These are phyloP conservation scores for Globicephala melas DNA, from an alignment of 2,113 vertebrate genomes.

Conservation along the genomic window DNA sequence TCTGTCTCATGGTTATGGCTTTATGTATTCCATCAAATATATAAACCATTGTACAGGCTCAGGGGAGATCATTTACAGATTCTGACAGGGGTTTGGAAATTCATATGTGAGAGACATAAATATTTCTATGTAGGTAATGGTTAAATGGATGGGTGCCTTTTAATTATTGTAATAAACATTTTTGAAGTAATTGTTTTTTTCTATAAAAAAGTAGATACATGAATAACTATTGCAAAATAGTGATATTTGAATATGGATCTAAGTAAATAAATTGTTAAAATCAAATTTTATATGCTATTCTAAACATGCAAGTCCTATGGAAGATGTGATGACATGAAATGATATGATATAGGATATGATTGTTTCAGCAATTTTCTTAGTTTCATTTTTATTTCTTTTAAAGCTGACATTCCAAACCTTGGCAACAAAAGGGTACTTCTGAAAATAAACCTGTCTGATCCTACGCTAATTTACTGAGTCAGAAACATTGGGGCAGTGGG, in stretches of 20 bases:
- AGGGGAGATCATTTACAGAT: not conserved
- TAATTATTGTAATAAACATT: conserved; percentile 53
- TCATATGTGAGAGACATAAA: not conserved
- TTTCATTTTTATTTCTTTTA: not conserved
- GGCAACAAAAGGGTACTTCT: not conserved
- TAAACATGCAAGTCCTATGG: not conserved
- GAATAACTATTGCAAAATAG: not conserved
- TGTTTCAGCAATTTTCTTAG: too few species aligned
- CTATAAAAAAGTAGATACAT: not conserved
- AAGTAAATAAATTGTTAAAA: not conserved
- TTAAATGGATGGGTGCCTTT: conserved; percentile 1
- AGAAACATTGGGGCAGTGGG: rapidly evolving
- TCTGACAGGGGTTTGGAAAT: not conserved
- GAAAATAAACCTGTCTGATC: not conserved
- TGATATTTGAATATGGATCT: not conserved
- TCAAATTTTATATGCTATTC: not conserved
- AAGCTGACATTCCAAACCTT: not conserved
- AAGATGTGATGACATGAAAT: rapidly evolving
- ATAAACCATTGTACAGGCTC: not conserved
- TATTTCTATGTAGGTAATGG: not conserved
- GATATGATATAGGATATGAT: too few species aligned
- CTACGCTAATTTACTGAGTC: not conserved
- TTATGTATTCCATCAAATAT: not conserved
- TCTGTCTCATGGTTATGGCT: not conserved
- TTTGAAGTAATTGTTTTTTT: conserved; percentile 40